Evolutionary conservation across 2,113 vertebrate species (phyloP).

Genomic region (Eretmochelys imbricata): DNA sequence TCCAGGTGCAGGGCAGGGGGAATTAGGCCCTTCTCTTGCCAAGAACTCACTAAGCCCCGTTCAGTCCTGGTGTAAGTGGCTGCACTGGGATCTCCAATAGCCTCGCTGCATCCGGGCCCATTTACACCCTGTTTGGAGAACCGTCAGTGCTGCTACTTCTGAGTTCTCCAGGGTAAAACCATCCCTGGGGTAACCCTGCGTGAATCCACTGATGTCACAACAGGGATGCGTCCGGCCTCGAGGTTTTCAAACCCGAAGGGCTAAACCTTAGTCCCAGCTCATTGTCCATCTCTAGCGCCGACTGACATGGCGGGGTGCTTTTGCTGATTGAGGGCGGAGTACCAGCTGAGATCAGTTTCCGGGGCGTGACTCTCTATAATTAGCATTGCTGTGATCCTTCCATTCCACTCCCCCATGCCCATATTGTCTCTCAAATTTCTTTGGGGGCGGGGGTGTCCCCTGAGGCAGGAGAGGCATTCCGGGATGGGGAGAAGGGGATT

Average conservation of each 20-base stretch:
- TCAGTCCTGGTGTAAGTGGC: neutral
- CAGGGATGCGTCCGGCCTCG: neutral
- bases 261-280: neutral
- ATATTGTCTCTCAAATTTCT: neutral
- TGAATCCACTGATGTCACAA: neutral
- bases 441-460: constrained; percentile 21
- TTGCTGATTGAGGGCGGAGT: constrained; percentile 13
- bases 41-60: neutral
- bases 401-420: neutral
- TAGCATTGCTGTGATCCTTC: neutral
- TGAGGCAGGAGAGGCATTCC: neutral
- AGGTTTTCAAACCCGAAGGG: neutral
- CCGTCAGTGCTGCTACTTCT: neutral
- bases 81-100: neutral
- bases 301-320: constrained; percentile 57
- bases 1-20: neutral
- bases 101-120: rapidly evolving
- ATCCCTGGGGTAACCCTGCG: rapidly evolving
- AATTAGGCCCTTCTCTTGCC: neutral
- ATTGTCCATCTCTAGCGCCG: too few relatives aligned
- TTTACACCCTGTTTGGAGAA: neutral
- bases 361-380: constrained; percentile 34
- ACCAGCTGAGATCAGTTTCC: constrained; percentile 23
- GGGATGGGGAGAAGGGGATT: neutral
- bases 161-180: neutral